These are phyloP conservation scores for Chelonia mydas DNA, from an alignment of 2,797 vertebrate species.

Conservation along the genomic window DNA sequence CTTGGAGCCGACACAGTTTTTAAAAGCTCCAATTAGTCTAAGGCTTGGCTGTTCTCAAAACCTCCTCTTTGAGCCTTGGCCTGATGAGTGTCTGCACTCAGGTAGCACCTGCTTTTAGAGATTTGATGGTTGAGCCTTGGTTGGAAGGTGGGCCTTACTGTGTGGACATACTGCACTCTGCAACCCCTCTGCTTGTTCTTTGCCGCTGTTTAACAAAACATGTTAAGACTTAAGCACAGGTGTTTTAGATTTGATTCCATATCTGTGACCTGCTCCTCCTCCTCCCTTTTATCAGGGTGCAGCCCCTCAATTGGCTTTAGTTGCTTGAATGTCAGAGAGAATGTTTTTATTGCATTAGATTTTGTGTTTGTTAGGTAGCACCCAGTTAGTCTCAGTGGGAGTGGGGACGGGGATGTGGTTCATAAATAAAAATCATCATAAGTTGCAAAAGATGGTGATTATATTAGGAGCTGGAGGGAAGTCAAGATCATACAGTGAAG, in stretches of 20 bases:
- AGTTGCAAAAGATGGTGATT: neutral
- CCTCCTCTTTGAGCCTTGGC: neutral
- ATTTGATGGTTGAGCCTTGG: neutral
- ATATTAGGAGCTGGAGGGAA: neutral
- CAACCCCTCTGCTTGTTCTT: neutral
- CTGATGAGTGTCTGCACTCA: neutral
- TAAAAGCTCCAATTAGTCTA: neutral
- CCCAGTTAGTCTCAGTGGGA: neutral
- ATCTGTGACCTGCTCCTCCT: neutral
- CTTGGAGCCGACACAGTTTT: neutral
- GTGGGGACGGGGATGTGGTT: neutral
- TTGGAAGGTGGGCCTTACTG: neutral
- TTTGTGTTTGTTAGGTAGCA: neutral
- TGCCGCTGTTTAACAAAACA: neutral
- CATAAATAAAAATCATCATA: neutral
- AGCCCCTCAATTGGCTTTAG: neutral
- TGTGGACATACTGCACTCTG: neutral
- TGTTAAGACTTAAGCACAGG: neutral
- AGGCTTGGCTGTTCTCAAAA: neutral
- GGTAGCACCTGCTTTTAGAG: accelerated
- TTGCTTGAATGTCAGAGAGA: neutral
- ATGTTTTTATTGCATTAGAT: neutral
- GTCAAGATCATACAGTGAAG: neutral
- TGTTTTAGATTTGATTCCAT: neutral
- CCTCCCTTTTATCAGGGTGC: neutral